Evolutionary conservation across 1,140 invertebrate species (phyloP).

Genomic region (Agrilus planipennis): DNA sequence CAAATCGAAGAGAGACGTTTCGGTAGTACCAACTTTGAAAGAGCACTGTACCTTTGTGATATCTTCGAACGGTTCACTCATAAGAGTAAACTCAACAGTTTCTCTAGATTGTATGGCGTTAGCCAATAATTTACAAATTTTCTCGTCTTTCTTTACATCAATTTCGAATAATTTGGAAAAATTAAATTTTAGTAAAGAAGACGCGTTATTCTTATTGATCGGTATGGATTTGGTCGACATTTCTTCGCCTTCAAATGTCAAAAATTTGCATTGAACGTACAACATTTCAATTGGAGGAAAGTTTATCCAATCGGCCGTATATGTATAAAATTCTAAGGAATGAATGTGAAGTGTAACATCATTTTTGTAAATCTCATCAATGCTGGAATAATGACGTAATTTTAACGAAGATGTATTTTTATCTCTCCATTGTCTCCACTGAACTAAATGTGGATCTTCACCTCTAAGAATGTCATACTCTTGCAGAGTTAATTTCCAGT

Average conservation of each 20-base stretch:
- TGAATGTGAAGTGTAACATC: conserved; percentile 13
- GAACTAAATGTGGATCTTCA: conserved; percentile 12
- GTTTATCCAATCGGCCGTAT: too few species aligned
- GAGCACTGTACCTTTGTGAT: conserved; percentile 9
- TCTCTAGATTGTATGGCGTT: conserved; percentile 13
- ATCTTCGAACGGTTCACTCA: conserved; percentile 16
- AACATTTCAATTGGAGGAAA: conserved; percentile 8
- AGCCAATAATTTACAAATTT: conserved; percentile 9
- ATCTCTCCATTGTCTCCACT: conserved; percentile 18
- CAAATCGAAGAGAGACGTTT: conserved; percentile 11
- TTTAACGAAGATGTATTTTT: conserved; percentile 13
- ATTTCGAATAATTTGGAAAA: conserved; percentile 13
- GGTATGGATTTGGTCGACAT: conserved; percentile 13
- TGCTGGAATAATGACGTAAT: conserved; percentile 8
- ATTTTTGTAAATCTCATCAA: conserved; percentile 1
- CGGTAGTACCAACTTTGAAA: conserved; percentile 11
- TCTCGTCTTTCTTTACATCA: conserved; percentile 8
- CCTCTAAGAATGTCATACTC: conserved; percentile 16
- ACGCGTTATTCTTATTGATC: conserved; percentile 6
- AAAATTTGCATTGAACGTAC: conserved; percentile 16
- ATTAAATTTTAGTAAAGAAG: conserved; percentile 9
- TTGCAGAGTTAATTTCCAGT: conserved; percentile 15
- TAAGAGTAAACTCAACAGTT: conserved; percentile 13
- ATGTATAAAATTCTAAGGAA: conserved; percentile 11
- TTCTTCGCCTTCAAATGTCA: conserved; percentile 9